Evolutionary conservation across 2,113 vertebrate species (phyloP).

Genomic region (Orycteropus afer): DNA sequence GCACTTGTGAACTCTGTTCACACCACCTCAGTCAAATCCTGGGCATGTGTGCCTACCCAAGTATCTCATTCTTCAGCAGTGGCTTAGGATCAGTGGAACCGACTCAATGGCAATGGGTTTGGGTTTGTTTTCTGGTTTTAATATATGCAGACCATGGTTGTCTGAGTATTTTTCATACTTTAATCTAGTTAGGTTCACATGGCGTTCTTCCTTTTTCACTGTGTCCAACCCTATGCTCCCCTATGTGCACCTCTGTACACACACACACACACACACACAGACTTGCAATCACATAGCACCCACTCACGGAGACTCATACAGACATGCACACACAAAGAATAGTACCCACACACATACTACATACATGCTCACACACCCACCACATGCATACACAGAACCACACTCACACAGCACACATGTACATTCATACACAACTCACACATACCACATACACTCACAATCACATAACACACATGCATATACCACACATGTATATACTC

Average conservation of each 20-base stretch:
- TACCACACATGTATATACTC: background rate
- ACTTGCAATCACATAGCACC: background rate
- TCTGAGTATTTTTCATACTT: background rate
- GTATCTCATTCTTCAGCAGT: background rate
- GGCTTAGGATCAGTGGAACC: background rate
- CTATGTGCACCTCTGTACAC: accelerated
- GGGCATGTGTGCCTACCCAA: background rate
- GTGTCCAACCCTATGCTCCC: background rate
- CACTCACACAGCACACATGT: background rate
- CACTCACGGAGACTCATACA: background rate
- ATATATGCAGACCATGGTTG: background rate
- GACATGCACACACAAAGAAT: background rate
- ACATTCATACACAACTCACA: background rate
- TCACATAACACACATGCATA: background rate
- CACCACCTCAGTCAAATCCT: background rate
- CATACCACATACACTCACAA: background rate
- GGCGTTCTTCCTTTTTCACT: constrained; percentile 16
- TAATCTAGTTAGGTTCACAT: background rate
- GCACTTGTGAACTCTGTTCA: background rate
- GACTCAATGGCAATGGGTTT: background rate
- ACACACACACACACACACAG: background rate
- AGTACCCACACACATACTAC: background rate
- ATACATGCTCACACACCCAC: background rate
- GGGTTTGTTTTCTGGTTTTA: background rate
- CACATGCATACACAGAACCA: background rate